Base-by-base conservation (phyloP, 2,113 vertebrate species). In the Himantopus leucocephalus region DNA sequence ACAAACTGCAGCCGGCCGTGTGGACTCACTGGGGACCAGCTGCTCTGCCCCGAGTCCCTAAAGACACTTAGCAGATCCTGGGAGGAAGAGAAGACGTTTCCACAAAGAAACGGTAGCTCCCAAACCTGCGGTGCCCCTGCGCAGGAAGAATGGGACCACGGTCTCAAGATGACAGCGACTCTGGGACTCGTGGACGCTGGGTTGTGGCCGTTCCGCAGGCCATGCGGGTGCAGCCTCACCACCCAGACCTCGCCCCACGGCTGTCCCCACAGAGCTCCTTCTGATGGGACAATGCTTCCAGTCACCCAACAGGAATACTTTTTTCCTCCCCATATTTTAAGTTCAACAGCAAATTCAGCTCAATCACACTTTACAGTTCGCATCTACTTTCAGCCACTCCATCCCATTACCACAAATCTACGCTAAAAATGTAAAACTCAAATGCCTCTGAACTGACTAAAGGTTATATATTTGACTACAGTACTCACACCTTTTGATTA, bases 11-110 rank as follows among this genome's bases (percentile, higher is more conserved):
- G 15, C 0, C 0, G 41, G 30, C 76, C 34, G 11, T 0, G 34
- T 2, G 4, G 39, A 29, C 41, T 39, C 63, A 11, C 0, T 7
- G 3, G 34, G 24, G 27, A 58, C 35, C 1, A 0, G 32, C 39
- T 21, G 41, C 71, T 75, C 50, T 82, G 45, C 50, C 73, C 55
- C 4, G 1, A 39, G 20, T 2, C 3, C 14, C 4, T 2, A 12
- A 16, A 59, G n/a, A 64, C 19, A n/a, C 10, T 53, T 32, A n/a
- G 39, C 37, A 67, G 14, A 50, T 20, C 48, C 62, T 2, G 2
- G 70, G 30, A 89, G 41, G 32, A 88, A 75, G 22, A 63, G 14
- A 35, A 52, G 16, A 34, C 0, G 0, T 14, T 77, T 66, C 81
- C 34, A 63, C 16, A 32, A 77, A 70, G 11, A 91, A 76, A 83